phyloP scores from a whole-genome alignment of 2,888 invertebrate genomes.

The Barypeithes pellucidus region DNA sequence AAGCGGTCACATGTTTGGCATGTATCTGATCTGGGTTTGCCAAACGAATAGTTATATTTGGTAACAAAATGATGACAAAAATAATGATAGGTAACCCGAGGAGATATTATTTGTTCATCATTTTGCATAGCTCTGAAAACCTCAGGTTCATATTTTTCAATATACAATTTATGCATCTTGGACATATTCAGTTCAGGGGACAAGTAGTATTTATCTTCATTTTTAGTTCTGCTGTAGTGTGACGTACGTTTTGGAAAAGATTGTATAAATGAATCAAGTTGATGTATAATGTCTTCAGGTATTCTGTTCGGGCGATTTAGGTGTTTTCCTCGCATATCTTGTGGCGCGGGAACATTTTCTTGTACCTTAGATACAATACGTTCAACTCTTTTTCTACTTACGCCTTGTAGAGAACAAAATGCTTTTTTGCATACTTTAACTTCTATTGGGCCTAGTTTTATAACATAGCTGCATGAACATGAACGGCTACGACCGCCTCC shows the following conservation, averaged over 20 bases:
- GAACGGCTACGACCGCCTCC: neutral
- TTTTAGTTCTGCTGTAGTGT: conserved; percentile 11
- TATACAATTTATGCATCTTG: conserved; percentile 16
- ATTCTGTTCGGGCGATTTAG: conserved; percentile 8
- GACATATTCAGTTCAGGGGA: conserved; percentile 17
- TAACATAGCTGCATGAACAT: neutral
- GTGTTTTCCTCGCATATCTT: too few relatives aligned
- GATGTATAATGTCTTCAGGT: conserved; percentile 11
- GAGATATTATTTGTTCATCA: neutral
- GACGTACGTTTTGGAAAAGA: conserved; percentile 22
- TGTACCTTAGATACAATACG: neutral
- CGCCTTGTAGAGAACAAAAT: neutral
- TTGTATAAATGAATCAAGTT: conserved; percentile 11
- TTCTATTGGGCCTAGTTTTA: conserved; percentile 2
- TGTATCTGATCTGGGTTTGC: conserved; percentile 10
- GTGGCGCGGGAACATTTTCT: too few relatives aligned
- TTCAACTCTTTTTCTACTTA: conserved; percentile 2
- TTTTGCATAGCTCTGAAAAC: neutral
- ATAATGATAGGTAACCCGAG: conserved; percentile 18
- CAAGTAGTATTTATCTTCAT: conserved; percentile 22
- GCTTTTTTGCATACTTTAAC: neutral
- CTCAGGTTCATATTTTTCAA: conserved; percentile 17
- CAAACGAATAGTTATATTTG: conserved; percentile 18
- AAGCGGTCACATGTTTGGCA: conserved; percentile 19
- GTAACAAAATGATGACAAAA: conserved; percentile 11